A percentile compares a stretch with the other conserved stretches of the same genome.
Evolutionary conservation across 2,797 vertebrate genomes (phyloP).

Genomic region (Adelosebastes latens): DNA sequence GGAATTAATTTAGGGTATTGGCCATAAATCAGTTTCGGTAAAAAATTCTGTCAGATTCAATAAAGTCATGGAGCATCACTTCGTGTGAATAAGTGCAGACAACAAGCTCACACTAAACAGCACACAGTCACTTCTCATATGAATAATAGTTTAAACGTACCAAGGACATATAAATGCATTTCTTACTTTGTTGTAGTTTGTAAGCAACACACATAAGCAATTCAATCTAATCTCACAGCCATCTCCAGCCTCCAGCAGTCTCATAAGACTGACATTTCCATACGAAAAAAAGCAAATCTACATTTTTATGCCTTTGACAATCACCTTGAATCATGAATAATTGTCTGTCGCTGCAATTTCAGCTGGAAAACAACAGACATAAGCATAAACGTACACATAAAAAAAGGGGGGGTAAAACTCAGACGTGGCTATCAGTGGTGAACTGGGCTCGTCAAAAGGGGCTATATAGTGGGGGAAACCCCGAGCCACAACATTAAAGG

Average conservation of each 20-base stretch:
- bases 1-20: slow-evolving; percentile 30
- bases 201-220: not conserved
- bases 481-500: slow-evolving; percentile 7
- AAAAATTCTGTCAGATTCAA: slow-evolving; percentile 7
- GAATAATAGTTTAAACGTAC: not conserved
- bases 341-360: slow-evolving; percentile 4
- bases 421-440: not conserved
- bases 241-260: not conserved
- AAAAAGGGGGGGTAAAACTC: not conserved
- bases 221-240: slow-evolving; percentile 11
- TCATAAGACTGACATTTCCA: not conserved
- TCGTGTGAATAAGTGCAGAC: not conserved
- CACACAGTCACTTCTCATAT: slow-evolving; percentile 3
- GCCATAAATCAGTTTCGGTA: slow-evolving; percentile 20
- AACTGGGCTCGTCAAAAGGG: not conserved
- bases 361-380: not conserved
- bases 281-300: slow-evolving; percentile 14
- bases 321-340: slow-evolving; percentile 35
- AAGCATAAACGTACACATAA: not conserved
- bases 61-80: not conserved
- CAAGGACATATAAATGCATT: not conserved
- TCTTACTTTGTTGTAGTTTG: not conserved
- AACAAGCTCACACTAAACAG: not conserved
- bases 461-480: not conserved
- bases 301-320: slow-evolving; percentile 21